Evolutionary conservation across 2,888 invertebrate species (phyloP).

Genomic region (Axea sp.): DNA sequence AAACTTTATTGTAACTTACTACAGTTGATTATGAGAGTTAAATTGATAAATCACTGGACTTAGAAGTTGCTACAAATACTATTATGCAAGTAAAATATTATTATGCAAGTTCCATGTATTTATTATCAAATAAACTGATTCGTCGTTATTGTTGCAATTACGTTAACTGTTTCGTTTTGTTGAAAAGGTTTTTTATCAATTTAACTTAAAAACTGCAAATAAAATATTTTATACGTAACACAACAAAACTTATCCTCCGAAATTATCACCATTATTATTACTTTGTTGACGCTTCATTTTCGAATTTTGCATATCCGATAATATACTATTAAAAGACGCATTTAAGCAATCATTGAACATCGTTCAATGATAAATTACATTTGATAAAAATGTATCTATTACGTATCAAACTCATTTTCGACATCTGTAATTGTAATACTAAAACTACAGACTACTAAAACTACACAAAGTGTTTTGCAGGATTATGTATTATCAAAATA

Average conservation of each 20-base stretch:
- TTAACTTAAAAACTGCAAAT: too few species aligned
- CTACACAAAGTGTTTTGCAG: conserved; percentile 7
- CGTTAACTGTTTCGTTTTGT: too few species aligned
- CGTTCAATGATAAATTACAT: conserved; percentile 45
- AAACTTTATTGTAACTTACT: conserved; percentile 29
- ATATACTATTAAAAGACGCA: conserved; percentile 25
- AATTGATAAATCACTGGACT: conserved; percentile 32
- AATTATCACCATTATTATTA: background rate
- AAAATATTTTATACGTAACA: too few species aligned
- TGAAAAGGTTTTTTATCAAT: too few species aligned
- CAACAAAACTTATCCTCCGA: background rate
- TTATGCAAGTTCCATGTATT: too few species aligned
- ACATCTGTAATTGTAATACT: conserved; percentile 41
- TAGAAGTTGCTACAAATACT: conserved; percentile 22
- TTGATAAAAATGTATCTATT: conserved; percentile 48
- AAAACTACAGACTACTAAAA: too few species aligned
- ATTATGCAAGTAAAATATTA: too few species aligned
- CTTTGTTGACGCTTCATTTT: conserved; percentile 18
- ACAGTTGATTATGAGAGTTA: conserved; percentile 32
- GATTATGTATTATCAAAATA: conserved; percentile 11
- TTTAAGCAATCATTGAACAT: conserved; percentile 36
- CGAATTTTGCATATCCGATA: conserved; percentile 2
- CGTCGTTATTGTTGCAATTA: too few species aligned
- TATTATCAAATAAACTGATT: too few species aligned
- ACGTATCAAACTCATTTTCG: conserved; percentile 21